Evolutionary conservation across 2,797 vertebrate species (phyloP).

Genomic region (Alauda arvensis): DNA sequence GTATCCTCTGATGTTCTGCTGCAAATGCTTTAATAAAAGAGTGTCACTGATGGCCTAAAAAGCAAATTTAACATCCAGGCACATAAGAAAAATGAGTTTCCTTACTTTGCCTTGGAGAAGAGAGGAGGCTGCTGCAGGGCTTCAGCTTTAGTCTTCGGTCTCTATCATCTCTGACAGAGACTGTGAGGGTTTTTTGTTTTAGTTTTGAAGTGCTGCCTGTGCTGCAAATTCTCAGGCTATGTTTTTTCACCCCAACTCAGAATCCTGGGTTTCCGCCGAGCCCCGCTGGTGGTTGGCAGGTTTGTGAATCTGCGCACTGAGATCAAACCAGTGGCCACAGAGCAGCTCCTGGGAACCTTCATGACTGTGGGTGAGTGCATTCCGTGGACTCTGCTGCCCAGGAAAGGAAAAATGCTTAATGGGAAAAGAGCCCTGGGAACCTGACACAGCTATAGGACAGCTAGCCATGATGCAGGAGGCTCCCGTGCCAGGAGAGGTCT

Average conservation of each 20-base stretch:
- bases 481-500: neutral
- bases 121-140: neutral
- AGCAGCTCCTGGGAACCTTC: conserved; percentile 94
- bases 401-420: neutral
- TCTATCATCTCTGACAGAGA: neutral
- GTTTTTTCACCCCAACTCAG: conserved; percentile 63
- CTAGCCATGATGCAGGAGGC: neutral
- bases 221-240: neutral
- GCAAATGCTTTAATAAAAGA: neutral
- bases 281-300: conserved; percentile 91
- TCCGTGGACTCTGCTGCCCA: neutral
- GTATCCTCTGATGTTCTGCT: neutral
- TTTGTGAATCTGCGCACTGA: conserved; percentile 91
- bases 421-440: neutral
- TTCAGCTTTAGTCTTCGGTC: neutral
- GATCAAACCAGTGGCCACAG: conserved; percentile 93
- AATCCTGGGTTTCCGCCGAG: conserved; percentile 93
- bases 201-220: neutral
- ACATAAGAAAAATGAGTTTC: neutral
- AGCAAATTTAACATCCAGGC: neutral
- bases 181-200: neutral
- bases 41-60: neutral
- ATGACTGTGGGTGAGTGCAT: conserved; percentile 84
- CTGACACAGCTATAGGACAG: neutral
- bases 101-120: neutral